phyloP scores from a whole-genome alignment of 2,888 invertebrate species.

The Folsomia candida region DNA sequence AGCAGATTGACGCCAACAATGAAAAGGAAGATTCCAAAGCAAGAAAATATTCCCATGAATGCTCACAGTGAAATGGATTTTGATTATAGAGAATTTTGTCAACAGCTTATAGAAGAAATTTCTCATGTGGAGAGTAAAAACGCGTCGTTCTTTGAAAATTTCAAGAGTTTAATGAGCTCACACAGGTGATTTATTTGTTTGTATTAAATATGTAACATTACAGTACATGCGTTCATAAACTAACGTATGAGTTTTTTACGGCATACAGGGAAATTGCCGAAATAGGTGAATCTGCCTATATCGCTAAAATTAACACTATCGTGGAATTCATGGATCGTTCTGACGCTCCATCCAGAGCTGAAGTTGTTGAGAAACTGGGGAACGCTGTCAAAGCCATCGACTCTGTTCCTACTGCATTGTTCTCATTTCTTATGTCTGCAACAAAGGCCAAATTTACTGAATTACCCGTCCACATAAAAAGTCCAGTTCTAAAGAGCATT shows the following conservation, averaged over 20 bases:
- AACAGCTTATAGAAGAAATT: slow-evolving; percentile 27
- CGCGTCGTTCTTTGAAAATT: slow-evolving; percentile 32
- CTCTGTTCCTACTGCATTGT: slow-evolving; percentile 71
- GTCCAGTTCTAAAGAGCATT: slow-evolving; percentile 64
- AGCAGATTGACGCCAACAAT: neutral
- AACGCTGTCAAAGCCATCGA: slow-evolving; percentile 64
- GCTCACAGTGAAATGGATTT: neutral
- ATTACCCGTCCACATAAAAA: slow-evolving; percentile 56
- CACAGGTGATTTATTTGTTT: slow-evolving; percentile 9
- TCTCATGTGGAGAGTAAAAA: slow-evolving; percentile 25
- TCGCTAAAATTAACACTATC: slow-evolving; percentile 33
- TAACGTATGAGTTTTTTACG: too few relatives aligned
- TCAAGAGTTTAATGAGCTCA: slow-evolving; percentile 23
- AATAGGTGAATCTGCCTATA: slow-evolving; percentile 18
- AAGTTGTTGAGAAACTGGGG: slow-evolving; percentile 61
- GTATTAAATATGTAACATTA: too few relatives aligned
- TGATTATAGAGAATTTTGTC: slow-evolving; percentile 27
- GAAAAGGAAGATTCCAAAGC: neutral
- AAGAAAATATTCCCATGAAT: slow-evolving; percentile 15
- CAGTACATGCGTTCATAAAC: too few relatives aligned
- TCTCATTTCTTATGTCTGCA: slow-evolving; percentile 60
- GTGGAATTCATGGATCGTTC: slow-evolving; percentile 35
- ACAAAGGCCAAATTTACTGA: slow-evolving; percentile 31
- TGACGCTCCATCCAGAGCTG: slow-evolving; percentile 44
- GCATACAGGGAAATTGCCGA: neutral